Evolutionary conservation across 2,113 vertebrate species (phyloP).

Genomic region (Dipodomys merriami): DNA sequence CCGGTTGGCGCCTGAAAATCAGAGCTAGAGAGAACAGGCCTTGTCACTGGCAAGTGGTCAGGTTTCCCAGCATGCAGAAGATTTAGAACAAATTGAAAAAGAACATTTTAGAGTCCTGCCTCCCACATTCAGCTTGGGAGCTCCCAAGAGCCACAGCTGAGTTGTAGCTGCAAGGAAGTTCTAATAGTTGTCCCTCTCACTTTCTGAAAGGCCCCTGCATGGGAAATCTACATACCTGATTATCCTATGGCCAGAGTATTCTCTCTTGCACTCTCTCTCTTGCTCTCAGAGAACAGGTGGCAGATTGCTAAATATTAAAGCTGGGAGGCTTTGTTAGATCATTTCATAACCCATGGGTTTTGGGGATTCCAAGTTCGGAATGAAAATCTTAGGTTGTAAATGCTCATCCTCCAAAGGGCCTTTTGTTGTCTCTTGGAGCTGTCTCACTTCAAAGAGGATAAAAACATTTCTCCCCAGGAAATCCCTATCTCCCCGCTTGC

Average conservation of each 20-base stretch:
- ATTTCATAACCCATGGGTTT: not conserved
- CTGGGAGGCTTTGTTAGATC: not conserved
- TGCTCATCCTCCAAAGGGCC: not conserved
- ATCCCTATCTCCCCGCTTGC: not conserved
- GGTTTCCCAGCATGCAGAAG: not conserved
- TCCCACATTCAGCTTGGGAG: not conserved
- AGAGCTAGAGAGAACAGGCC: not conserved
- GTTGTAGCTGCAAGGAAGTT: not conserved
- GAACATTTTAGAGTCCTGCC: not conserved
- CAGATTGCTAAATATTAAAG: not conserved
- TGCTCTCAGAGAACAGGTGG: not conserved
- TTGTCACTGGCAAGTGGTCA: not conserved
- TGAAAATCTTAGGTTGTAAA: not conserved
- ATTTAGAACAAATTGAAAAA: constrained; percentile 36
- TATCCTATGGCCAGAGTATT: not conserved
- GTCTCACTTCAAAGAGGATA: not conserved
- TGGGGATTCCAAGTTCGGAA: not conserved
- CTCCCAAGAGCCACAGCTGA: not conserved
- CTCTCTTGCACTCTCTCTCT: not conserved
- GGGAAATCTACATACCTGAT: not conserved
- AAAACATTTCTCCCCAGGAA: not conserved
- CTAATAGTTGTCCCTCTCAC: not conserved
- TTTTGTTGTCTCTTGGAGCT: not conserved
- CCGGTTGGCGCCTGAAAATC: not conserved
- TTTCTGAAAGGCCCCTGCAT: not conserved